Base-by-base conservation (phyloP, 2,888 invertebrate genomes). In the Eupithecia vulgata region DNA sequence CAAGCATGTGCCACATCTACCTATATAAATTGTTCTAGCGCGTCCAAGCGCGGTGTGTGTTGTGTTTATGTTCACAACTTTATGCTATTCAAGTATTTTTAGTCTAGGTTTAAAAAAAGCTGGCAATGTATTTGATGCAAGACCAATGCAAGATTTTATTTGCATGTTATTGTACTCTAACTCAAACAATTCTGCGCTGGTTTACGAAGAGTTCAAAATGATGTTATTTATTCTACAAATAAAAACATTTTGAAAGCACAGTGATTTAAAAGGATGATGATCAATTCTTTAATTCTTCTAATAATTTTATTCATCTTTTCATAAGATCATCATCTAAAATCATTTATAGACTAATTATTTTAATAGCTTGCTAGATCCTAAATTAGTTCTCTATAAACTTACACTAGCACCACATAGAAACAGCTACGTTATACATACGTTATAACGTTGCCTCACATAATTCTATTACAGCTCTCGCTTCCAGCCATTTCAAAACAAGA, bases 401-500 rank as follows among this genome's bases (percentile, higher is more conserved):
- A n/a, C 7, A 8, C n/a, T 1, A 42, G 13, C 45, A 17, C 45
- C 17, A 45, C 52, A 21, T 52, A 10, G 12, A 21, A 21, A 12
- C 21, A 52, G 52, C 52, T 52, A 21, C 21, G 10, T 21, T 21
- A 12, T 21, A 12, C 12, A 52, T 12, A 52, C 21, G 12, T 21
- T 57, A 57, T 57, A 13, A 25, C 57, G 25, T 57, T 25, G 25
- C 57, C 21, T 25, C 1, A 21, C 57, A 57, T 25, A 25, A 25
- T 57, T 57, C 25, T 13, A 57, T 57, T 57, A 57, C 21, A 65
- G 13, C 17, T 8, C 37, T 25, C 64, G 34, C 64, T 64, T n/a
- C 21, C 40, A 64, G 25, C 65, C 35, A 57, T 68, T 68, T 25
- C 68, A 21, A 25, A 68, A 59, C 59, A 68, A 40, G 37, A 68